Evolutionary conservation across 1,140 invertebrate genomes (phyloP).

Genomic region (Solenopsis invicta): DNA sequence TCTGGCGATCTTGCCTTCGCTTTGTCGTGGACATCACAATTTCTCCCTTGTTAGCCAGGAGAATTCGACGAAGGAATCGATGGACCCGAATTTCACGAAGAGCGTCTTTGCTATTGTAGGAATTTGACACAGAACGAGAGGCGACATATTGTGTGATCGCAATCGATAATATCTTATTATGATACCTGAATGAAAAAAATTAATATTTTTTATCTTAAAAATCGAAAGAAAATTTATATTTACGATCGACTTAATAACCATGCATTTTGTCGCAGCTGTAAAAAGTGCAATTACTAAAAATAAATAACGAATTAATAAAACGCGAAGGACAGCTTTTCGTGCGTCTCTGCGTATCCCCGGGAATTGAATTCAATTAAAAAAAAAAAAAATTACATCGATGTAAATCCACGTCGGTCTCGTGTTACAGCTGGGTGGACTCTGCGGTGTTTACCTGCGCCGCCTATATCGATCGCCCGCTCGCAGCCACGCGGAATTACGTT

Average conservation of each 20-base stretch:
- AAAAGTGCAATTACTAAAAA: neutral
- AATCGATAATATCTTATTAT: conserved; percentile 4
- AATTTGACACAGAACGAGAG: conserved; percentile 5
- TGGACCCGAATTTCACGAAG: conserved; percentile 10
- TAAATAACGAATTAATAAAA: conserved; percentile 7
- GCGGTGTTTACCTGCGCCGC: conserved; percentile 26
- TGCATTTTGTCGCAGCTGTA: neutral
- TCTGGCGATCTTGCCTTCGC: conserved; percentile 18
- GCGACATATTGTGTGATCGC: neutral
- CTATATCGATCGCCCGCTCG: conserved; percentile 44
- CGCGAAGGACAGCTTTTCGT: neutral
- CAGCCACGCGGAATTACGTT: conserved; percentile 43
- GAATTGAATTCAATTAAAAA: neutral
- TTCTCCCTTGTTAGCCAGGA: conserved; percentile 44
- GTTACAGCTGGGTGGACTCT: neutral
- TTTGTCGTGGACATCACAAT: conserved; percentile 45
- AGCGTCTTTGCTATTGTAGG: neutral
- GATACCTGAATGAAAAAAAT: neutral
- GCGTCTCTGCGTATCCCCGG: neutral
- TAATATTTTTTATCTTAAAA: neutral
- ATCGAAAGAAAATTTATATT: neutral
- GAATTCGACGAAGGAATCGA: conserved; percentile 26
- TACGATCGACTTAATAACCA: neutral
- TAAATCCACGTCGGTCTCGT: neutral
- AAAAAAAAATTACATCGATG: conserved; percentile 28